Base-by-base conservation (phyloP, 2,888 invertebrate genomes). In the Coleophora flavipennella region DNA sequence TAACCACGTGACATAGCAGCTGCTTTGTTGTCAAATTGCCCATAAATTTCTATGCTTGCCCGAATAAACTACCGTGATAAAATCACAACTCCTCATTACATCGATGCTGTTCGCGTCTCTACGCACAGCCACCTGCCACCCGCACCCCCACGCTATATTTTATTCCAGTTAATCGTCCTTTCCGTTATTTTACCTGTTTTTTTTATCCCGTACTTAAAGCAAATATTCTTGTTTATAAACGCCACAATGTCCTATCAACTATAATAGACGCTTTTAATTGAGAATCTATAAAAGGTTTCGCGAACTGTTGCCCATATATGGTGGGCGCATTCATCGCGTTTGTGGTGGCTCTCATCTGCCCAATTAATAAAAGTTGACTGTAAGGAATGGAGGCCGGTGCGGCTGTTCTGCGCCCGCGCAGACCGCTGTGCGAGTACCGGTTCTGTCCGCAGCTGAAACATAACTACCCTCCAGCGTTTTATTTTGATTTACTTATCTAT, bases 261-360 rank as follows among this genome's bases (percentile, higher is more conserved):
- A 78, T 81, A 81, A 81, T 83, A 83, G 78, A 84, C 77, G 74
- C 71, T 81, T 80, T 83, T 84, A 84, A 84, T 84, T 83, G 80
- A 77, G 80, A 83, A 80, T 80, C 81, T 83, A 84, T 81, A 83
- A 83, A 83, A 83, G 81, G 83, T 80, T 84, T 83, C 69, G 81
- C 78, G 71, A 77, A 80, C 69, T 67, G 73, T 58, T 67, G 57
- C 49, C 81, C 79, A 51, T 84, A 81, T 76, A 84, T 57, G 83
- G 83, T 46, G 55, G 64, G 74, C 64, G 73, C 73, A 83, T 83
- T 83, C 83, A 80, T 83, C 84, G 77, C 77, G 75, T 70, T 62
- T 71, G 71, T 69, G 67, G 67, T 65, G 72, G 74, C 72, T 80
- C 81, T 83, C 84, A 83, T 84, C 83, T 83, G 83, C 81, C 81